These are phyloP conservation scores for Eupristina koningsbergeri DNA, from an alignment of 1,140 invertebrate species.

Conservation along the genomic window DNA sequence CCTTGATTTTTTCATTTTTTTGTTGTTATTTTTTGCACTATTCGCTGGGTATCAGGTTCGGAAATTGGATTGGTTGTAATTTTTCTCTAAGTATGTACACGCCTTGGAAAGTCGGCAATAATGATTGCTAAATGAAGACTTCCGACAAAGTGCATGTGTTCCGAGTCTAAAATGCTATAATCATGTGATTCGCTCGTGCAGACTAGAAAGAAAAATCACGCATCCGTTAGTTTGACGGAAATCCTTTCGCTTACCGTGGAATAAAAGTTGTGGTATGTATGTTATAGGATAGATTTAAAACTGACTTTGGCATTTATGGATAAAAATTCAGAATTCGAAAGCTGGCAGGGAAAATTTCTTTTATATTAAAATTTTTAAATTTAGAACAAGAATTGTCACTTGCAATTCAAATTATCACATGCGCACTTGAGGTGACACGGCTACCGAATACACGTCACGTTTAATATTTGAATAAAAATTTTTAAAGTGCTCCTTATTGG, in stretches of 20 bases:
- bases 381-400: not conserved
- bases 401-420: too few species aligned
- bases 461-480: not conserved
- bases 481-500: too few species aligned
- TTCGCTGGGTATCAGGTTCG: conserved; percentile 28
- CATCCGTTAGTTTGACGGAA: conserved; percentile 40
- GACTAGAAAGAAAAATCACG: conserved; percentile 37
- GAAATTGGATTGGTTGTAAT: conserved; percentile 64
- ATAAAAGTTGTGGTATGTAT: not conserved
- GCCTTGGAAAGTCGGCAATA: conserved; percentile 61
- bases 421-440: too few species aligned
- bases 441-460: not conserved
- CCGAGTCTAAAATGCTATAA: conserved; percentile 53
- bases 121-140: conserved; percentile 63
- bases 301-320: not conserved
- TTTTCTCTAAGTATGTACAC: conserved; percentile 56
- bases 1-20: not conserved
- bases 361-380: not conserved
- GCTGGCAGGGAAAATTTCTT: not conserved
- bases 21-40: not conserved
- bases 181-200: conserved; percentile 60
- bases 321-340: not conserved
- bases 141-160: conserved; percentile 56
- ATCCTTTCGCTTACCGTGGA: conserved; percentile 6
- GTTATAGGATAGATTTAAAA: not conserved